Evolutionary conservation across 2,797 vertebrate species (phyloP).

Genomic region (Centropyge bicolor): DNA sequence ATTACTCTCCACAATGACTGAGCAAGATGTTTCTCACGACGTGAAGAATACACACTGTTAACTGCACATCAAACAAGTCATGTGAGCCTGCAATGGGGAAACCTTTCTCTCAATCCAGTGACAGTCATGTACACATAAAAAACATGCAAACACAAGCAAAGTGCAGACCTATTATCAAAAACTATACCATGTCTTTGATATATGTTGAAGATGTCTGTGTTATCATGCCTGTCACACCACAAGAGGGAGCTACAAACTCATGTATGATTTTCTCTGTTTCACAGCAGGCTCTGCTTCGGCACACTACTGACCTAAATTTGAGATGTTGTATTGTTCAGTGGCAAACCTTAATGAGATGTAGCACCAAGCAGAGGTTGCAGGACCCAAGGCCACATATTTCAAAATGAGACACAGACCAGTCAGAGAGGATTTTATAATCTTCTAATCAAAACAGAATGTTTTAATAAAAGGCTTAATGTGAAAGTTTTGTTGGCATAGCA

Average conservation of each 20-base stretch:
- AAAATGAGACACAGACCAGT: neutral
- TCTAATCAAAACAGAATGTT: neutral
- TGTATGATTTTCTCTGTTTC: neutral
- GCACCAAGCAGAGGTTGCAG: neutral
- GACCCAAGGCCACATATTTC: neutral
- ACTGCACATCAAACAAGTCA: neutral
- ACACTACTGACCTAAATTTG: conserved; percentile 59
- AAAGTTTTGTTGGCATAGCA: neutral
- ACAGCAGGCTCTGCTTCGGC: neutral
- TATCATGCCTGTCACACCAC: conserved; percentile 51
- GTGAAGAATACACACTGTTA: conserved; percentile 1
- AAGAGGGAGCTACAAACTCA: conserved; percentile 74
- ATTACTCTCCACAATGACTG: neutral
- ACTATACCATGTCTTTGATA: neutral
- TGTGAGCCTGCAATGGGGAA: neutral
- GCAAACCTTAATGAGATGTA: conserved; percentile 11
- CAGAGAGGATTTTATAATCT: neutral
- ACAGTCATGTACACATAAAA: neutral
- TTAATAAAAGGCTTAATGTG: neutral
- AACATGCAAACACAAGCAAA: neutral
- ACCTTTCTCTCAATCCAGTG: neutral
- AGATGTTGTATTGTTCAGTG: conserved; percentile 3
- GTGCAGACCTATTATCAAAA: neutral
- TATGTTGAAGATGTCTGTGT: neutral
- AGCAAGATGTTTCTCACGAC: neutral